Conservation (phyloP, 2,113 vertebrate species). For the Malurus elegans region DNA sequence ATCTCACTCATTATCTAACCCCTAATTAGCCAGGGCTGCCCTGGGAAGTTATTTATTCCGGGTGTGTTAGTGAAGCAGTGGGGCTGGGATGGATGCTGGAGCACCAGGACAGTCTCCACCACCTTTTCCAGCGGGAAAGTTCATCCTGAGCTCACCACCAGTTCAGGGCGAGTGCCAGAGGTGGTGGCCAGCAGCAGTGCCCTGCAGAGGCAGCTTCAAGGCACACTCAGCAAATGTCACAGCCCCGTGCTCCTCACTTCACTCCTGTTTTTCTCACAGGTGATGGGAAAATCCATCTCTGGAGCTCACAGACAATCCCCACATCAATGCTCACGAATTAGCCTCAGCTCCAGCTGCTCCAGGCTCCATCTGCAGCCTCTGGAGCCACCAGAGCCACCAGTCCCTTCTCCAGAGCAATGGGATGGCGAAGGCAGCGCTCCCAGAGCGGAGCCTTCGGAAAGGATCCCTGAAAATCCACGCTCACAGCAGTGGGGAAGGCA, state of each 20-base stretch:
- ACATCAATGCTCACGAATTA: neutral
- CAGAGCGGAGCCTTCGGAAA: neutral
- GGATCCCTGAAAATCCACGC: no score
- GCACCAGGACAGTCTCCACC: neutral
- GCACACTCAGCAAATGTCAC: neutral
- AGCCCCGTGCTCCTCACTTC: fast-evolving
- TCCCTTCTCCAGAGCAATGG: neutral
- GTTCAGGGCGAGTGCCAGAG: neutral
- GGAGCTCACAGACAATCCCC: neutral
- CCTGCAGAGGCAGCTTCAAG: neutral
- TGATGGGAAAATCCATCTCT: neutral
- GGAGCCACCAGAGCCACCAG: neutral
- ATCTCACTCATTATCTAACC: neutral
- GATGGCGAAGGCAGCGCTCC: neutral
- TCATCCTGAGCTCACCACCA: neutral
- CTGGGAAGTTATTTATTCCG: neutral
- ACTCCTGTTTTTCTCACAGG: neutral
- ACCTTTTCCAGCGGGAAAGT: neutral
- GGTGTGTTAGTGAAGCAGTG: neutral
- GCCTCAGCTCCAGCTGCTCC: neutral
- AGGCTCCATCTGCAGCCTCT: neutral
- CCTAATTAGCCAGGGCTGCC: neutral
- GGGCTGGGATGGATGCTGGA: neutral
- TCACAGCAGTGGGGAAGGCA: neutral
- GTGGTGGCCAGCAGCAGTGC: neutral